Evolutionary conservation across 2,888 invertebrate genomes (phyloP).

Genomic region (Oegoconia quadripuncta): DNA sequence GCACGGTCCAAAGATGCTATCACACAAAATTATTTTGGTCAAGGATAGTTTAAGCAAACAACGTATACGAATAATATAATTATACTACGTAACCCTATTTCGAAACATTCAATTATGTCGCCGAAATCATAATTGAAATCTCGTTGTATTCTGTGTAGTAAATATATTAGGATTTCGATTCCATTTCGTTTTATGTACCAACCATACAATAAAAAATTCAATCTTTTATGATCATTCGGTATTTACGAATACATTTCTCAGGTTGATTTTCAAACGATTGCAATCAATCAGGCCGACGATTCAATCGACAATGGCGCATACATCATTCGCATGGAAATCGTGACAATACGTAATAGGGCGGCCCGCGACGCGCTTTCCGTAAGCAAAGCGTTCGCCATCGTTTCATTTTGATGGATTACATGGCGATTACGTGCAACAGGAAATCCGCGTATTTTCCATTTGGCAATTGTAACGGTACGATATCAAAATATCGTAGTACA

Average conservation of each 20-base stretch:
- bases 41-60: constrained; percentile 65
- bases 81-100: constrained; percentile 37
- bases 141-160: too few relatives aligned
- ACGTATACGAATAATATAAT: constrained; percentile 44
- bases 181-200: not conserved
- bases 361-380: constrained; percentile 27
- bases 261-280: constrained; percentile 15
- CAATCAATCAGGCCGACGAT: constrained; percentile 40
- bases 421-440: constrained; percentile 65
- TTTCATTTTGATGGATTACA: constrained; percentile 73
- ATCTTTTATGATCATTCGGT: not conserved
- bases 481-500: constrained; percentile 71
- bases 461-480: constrained; percentile 64
- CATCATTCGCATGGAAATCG: constrained; percentile 53
- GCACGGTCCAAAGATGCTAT: constrained; percentile 67
- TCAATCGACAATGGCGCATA: constrained; percentile 43
- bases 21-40: constrained; percentile 67
- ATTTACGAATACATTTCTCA: not conserved
- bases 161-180: too few relatives aligned
- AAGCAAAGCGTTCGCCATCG: constrained; percentile 49
- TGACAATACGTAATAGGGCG: constrained; percentile 62
- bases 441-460: constrained; percentile 76
- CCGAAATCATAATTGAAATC: constrained; percentile 4
- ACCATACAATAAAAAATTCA: not conserved
- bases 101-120: constrained; percentile 24